Percentiles rank a stretch among this genome's conserved stretches.
Conservation (phyloP, 2,888 invertebrate genomes). For the Ischnura elegans region DNA sequence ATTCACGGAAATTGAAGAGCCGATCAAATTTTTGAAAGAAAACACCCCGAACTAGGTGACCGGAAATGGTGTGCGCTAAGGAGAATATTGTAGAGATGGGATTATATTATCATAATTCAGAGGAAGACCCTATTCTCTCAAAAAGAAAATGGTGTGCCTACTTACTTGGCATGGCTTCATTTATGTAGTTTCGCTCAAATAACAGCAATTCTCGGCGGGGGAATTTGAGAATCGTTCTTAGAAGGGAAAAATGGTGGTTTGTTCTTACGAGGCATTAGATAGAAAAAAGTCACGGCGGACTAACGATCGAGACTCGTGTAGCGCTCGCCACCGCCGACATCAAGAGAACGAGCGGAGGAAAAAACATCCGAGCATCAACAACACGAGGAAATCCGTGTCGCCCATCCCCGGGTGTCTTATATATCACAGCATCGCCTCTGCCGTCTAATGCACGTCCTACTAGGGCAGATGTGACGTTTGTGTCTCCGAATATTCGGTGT, state of each 20-base stretch:
- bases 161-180: not conserved
- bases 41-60: not conserved
- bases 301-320: not conserved
- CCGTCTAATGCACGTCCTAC: too few species aligned
- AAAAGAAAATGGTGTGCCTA: not conserved
- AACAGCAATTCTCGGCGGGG: not conserved
- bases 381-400: not conserved
- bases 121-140: not conserved
- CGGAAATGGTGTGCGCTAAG: not conserved
- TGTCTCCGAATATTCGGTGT: too few species aligned
- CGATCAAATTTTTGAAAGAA: not conserved
- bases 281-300: not conserved
- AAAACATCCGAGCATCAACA: slow-evolving; percentile 18
- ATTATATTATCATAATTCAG: not conserved
- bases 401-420: not conserved
- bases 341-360: not conserved
- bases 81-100: too few species aligned
- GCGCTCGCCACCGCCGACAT: not conserved
- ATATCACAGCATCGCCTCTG: not conserved
- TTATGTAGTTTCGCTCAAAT: not conserved
- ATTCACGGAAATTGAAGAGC: not conserved
- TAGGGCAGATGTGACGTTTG: too few species aligned
- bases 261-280: not conserved
- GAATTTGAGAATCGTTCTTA: not conserved
- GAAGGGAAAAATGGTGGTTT: not conserved